Evolutionary conservation across 2,797 vertebrate genomes (phyloP), one percentile per base, ranked within the genome.

Genomic region (Macroramphosus scolopax): DNA sequence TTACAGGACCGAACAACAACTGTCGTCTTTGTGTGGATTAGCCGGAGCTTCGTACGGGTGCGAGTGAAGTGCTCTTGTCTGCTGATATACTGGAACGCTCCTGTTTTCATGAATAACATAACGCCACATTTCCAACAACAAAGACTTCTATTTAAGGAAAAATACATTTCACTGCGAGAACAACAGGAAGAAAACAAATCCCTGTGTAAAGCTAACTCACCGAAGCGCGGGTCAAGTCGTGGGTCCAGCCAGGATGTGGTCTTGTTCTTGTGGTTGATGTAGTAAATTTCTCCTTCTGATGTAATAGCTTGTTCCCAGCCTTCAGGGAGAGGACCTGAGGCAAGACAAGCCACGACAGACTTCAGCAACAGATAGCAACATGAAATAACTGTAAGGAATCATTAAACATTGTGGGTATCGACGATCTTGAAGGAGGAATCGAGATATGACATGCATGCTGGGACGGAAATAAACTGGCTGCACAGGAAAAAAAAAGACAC

Each of bases 201-300:
- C 2, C 7, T 34, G 8, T 39, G 37, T 17, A 32, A 5, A 25
- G 17, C 6, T 37, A 85, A 86, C 93, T 93, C 90, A 98, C 96
- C 94, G 82, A 90, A 98, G 80, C 94, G 94, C 75, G 94, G 91
- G 91, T 98, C 95, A 77, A 98, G 93, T 77, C 95, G 90, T 73
- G 96, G 96, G 90, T 98, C 95, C 83, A 98, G 92, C 96, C 96
- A 98, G 85, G 95, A 98, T 78, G 96, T 98, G 76, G 93, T 94
- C 89, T 98, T 98, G 92, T 96, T 97, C 91, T 97, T 97, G 92
- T 98, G 96, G 91, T 98, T 98, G 88, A 98, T 98, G 89, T 97
- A 98, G 91, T 98, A 98, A 84, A 96, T 93, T 89, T 98, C 96
- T 83, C 96, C 95, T 81, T 98, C 96, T 87, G 94, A 91, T 87